A percentile compares a stretch with the other conserved stretches of the same genome.
These are phyloP conservation scores for Gallinago jamesoni DNA, from an alignment of 2,113 vertebrate genomes.

Conservation along the genomic window DNA sequence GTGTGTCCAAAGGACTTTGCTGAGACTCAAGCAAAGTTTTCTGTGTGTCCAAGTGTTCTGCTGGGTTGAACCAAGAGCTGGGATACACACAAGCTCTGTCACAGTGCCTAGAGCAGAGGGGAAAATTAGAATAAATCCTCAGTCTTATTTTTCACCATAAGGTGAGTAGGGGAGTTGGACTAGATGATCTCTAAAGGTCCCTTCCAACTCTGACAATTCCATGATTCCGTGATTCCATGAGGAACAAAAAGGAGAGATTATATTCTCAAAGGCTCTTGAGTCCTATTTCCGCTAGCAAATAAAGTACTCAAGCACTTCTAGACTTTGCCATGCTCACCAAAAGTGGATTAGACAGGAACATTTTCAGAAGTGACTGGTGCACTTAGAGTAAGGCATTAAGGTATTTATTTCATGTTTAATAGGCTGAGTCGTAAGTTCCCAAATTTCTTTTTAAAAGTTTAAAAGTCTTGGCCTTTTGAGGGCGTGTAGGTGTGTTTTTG, in stretches of 20 bases:
- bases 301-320: neutral
- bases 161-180: neutral
- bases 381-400: neutral
- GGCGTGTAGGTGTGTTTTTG: neutral
- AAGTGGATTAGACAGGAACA: neutral
- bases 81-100: neutral
- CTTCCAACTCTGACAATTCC: no score
- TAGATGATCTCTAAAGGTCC: no score
- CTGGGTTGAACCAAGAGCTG: neutral
- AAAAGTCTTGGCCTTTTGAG: neutral
- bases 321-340: neutral
- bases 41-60: fast-evolving
- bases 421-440: neutral
- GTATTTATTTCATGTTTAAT: neutral
- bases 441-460: neutral
- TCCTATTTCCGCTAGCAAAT: neutral
- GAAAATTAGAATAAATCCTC: neutral
- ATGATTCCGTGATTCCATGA: neutral
- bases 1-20: neutral
- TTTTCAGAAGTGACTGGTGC: neutral
- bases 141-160: neutral
- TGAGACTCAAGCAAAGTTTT: neutral
- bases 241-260: neutral
- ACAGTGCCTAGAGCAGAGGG: neutral
- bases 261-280: neutral